Evolutionary conservation across 2,113 vertebrate species (phyloP).

Genomic region (Alethe castanea): DNA sequence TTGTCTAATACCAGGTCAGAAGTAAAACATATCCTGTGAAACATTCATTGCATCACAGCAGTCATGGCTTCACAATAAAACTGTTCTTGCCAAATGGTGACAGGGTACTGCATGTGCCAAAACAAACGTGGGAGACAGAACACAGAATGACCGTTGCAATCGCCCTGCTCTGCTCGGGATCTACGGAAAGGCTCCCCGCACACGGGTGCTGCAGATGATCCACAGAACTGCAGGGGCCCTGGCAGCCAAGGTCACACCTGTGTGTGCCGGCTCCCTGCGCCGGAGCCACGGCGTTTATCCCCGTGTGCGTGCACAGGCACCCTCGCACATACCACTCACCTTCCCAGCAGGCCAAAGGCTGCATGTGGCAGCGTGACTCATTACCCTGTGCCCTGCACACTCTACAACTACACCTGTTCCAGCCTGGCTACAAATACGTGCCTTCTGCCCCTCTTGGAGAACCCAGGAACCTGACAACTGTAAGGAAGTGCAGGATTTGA

Average conservation of each 20-base stretch:
- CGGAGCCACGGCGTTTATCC: not conserved
- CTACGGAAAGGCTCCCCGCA: not conserved
- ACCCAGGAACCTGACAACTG: not conserved
- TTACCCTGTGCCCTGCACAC: not conserved
- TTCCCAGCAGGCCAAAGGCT: slow-evolving; percentile 20
- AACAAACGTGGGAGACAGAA: not conserved
- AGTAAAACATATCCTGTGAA: not conserved
- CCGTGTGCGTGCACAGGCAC: not conserved
- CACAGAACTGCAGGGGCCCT: not conserved
- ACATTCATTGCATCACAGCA: not conserved
- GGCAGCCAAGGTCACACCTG: not conserved
- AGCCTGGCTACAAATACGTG: not conserved
- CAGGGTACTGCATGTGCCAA: not conserved
- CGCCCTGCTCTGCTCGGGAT: not conserved
- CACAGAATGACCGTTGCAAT: accelerated
- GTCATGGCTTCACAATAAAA: slow-evolving; percentile 10
- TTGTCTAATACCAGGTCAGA: slow-evolving; percentile 51
- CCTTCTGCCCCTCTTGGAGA: not conserved
- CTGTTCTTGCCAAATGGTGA: not conserved
- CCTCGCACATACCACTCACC: not conserved
- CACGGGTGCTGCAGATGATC: accelerated
- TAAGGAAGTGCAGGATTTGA: not conserved
- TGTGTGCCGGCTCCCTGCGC: not conserved
- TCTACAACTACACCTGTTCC: not conserved
- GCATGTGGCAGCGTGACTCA: not conserved